Evolutionary conservation across 2,113 vertebrate species (phyloP).

Genomic region (Cygnus buccinator): DNA sequence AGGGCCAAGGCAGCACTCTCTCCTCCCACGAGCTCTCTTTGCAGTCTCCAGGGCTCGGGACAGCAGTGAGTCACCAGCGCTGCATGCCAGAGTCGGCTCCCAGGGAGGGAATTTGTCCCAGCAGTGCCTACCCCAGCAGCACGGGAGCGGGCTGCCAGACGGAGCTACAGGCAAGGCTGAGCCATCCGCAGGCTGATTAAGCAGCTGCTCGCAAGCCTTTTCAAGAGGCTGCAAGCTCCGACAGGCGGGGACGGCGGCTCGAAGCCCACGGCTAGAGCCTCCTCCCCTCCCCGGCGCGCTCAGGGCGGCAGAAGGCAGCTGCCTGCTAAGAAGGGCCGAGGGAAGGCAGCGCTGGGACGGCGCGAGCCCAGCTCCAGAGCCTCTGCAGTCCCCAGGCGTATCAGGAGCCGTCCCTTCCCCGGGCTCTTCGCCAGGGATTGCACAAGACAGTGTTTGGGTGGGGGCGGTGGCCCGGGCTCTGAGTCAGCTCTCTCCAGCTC

Average conservation of each 20-base stretch:
- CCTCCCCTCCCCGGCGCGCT: neutral
- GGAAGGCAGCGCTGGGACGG: neutral
- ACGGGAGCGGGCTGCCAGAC: conserved; percentile 20
- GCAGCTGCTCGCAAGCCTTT: conserved; percentile 17
- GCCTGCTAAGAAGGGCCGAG: neutral
- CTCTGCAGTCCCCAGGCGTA: neutral
- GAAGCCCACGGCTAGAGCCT: neutral
- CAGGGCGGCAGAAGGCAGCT: neutral
- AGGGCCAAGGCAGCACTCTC: neutral
- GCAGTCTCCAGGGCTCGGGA: conserved; percentile 48
- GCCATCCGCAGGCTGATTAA: conserved; percentile 26
- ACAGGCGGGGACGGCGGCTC: conserved; percentile 22
- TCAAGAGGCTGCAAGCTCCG: conserved; percentile 33
- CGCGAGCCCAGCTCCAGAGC: neutral
- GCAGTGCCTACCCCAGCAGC: conserved; percentile 45
- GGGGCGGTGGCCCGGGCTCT: conserved; percentile 31
- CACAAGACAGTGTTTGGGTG: conserved; percentile 59
- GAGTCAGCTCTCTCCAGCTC: conserved; percentile 54
- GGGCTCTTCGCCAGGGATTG: conserved; percentile 27
- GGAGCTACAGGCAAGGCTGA: conserved; percentile 31
- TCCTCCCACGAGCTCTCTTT: conserved; percentile 33
- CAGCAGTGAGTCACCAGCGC: conserved; percentile 47
- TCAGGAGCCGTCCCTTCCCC: neutral
- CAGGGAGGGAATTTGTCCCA: conserved; percentile 44
- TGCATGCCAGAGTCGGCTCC: conserved; percentile 25